These are phyloP conservation scores for Ardeotis arabs DNA, from an alignment of 2,113 vertebrate species.

Conservation along the genomic window DNA sequence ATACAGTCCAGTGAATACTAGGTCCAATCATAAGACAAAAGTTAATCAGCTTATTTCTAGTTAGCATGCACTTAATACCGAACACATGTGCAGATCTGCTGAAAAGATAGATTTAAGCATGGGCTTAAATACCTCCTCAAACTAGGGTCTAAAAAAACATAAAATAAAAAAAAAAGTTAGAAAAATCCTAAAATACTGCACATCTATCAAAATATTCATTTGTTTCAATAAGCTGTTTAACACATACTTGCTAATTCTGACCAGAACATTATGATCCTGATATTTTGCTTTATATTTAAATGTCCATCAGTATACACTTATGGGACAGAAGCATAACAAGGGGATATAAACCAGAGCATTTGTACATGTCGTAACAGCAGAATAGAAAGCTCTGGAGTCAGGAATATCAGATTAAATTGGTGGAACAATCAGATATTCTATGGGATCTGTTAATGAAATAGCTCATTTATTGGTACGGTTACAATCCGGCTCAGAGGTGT, in stretches of 20 bases:
- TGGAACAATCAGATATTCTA: background rate
- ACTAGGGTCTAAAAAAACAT: background rate
- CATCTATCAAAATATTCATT: background rate
- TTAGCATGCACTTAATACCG: slow-evolving; percentile 34
- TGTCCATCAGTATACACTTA: background rate
- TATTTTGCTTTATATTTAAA: background rate
- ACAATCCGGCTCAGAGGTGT: background rate
- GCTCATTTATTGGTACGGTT: background rate
- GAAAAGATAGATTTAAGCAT: background rate
- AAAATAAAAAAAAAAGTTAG: background rate
- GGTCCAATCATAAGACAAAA: background rate
- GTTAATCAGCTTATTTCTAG: slow-evolving; percentile 39
- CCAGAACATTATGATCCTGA: background rate
- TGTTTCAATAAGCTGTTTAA: background rate
- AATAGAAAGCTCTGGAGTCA: background rate
- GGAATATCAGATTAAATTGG: background rate
- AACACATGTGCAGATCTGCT: slow-evolving; percentile 36
- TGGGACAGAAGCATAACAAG: background rate
- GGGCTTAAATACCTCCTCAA: background rate
- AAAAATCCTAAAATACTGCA: background rate
- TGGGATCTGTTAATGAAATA: background rate
- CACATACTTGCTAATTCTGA: background rate
- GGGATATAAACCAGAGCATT: background rate
- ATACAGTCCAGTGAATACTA: background rate
- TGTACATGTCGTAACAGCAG: background rate